Base-by-base conservation (phyloP, 2,797 vertebrate species). In the Takifugu rubripes region DNA sequence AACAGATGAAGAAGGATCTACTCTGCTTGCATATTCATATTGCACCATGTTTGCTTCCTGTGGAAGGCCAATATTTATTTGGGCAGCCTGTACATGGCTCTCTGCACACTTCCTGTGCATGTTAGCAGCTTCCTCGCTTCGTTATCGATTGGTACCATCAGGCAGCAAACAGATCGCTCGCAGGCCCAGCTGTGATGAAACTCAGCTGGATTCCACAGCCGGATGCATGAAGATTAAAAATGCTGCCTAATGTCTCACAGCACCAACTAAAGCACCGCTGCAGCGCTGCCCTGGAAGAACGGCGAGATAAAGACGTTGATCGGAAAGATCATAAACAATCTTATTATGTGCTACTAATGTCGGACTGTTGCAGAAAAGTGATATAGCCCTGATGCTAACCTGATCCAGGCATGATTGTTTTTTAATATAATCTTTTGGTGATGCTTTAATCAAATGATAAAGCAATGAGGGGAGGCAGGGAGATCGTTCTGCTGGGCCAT, bases 141-240 rank as follows among this genome's bases (percentile, higher is more conserved):
- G 45, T 56, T 70, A 88, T 88, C 62, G 80, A 88, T 85, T 78
- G 21, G 3, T 7, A 50, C 43, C 3, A 48, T 46, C 60, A 69
- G 72, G 57, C 74, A 73, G 49, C 12, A 47, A 54, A 42, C 25
- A 6, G 25, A 58, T 44, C 40, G 25, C 6, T 21, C 2, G 29
- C 33, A 70, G 24, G 24, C 26, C 52, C 16, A 5, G 6, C 27
- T 31, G 31, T 44, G 25, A n/a, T 48, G 25, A 59, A 43, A 43
- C 17, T 40, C 21, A 42, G 21, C 16, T 31, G 17, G 5, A 5
- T 8, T 11, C 1, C 11, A 46, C 47, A 16, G 27, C 5, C 51
- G 26, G 15, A 17, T 17, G 16, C 26, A 46, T 3, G 53, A 10
- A 43, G 10, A 44, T 1, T 5, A 7, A 54, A 61, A 54, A 15